Evolutionary conservation across 2,113 vertebrate genomes (phyloP).

Genomic region (Strix aluco): DNA sequence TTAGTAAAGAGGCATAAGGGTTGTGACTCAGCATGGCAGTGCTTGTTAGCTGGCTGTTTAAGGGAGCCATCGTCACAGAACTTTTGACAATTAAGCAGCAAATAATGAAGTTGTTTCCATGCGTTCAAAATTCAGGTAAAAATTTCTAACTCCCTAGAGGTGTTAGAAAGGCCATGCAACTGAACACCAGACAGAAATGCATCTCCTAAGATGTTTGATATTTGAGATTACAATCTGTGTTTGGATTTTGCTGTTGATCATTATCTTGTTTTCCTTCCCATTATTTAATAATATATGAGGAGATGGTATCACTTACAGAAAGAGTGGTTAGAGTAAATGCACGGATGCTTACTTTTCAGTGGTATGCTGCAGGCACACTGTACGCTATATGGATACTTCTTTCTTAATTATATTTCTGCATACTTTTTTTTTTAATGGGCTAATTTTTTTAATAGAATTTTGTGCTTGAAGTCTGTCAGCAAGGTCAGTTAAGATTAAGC

Average conservation of each 20-base stretch:
- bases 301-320: neutral
- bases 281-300: conserved; percentile 58
- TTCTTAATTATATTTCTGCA: neutral
- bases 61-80: neutral
- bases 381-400: neutral
- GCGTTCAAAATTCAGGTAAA: neutral
- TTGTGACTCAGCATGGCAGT: neutral
- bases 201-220: neutral
- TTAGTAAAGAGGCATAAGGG: neutral
- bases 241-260: conserved; percentile 32
- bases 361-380: neutral
- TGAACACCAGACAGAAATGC: neutral
- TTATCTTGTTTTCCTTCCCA: conserved; percentile 39
- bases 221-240: conserved; percentile 26
- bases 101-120: neutral
- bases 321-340: neutral
- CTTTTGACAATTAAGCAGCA: neutral
- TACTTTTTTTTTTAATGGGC: neutral
- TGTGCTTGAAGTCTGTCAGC: neutral
- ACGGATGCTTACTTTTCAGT: neutral
- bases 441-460: neutral
- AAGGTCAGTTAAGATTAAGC: neutral
- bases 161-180: neutral
- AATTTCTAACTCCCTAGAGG: neutral
- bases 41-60: neutral